Percentiles rank a stretch among this genome's conserved stretches.
Conservation (phyloP, 2,888 invertebrate genomes). For the Platycheirus rosarum region DNA sequence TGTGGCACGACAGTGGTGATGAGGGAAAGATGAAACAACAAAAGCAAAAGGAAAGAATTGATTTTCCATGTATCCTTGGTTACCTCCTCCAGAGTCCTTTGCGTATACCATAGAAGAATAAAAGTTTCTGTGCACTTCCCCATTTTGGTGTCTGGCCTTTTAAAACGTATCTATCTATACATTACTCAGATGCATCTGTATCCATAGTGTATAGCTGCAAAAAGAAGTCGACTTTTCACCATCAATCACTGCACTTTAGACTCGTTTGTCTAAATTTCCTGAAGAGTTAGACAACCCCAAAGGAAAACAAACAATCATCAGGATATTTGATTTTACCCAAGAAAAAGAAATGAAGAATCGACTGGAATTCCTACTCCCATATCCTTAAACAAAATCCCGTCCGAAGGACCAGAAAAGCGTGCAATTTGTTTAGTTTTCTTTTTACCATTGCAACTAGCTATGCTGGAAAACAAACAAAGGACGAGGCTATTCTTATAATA, state of each 20-base stretch:
- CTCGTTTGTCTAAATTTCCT: slow-evolving; percentile 74
- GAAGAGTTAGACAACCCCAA: slow-evolving; percentile 73
- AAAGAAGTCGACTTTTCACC: slow-evolving; percentile 68
- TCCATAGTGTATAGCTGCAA: not conserved
- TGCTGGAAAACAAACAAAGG: slow-evolving; percentile 4
- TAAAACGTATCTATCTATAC: not conserved
- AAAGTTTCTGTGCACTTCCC: slow-evolving; percentile 47
- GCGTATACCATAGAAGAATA: slow-evolving; percentile 38
- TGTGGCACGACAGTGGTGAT: not conserved
- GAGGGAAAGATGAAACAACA: slow-evolving; percentile 8
- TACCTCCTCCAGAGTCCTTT: slow-evolving; percentile 63
- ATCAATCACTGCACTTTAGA: slow-evolving; percentile 74
- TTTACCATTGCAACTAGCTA: slow-evolving; percentile 7
- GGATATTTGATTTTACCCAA: slow-evolving; percentile 73
- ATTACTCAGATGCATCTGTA: not conserved
- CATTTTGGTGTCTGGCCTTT: slow-evolving; percentile 31
- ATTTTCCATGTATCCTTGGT: slow-evolving; percentile 56
- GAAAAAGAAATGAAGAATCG: slow-evolving; percentile 54
- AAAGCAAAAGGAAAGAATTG: slow-evolving; percentile 43
- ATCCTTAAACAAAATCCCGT: slow-evolving; percentile 20
- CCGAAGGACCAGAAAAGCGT: slow-evolving; percentile 62
- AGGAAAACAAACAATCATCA: slow-evolving; percentile 74
- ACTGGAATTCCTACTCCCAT: slow-evolving; percentile 51
- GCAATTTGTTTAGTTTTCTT: slow-evolving; percentile 7
- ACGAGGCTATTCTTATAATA: slow-evolving; percentile 43